Conservation (phyloP, 2,797 vertebrate genomes). For the Bradypodion ventrale region DNA sequence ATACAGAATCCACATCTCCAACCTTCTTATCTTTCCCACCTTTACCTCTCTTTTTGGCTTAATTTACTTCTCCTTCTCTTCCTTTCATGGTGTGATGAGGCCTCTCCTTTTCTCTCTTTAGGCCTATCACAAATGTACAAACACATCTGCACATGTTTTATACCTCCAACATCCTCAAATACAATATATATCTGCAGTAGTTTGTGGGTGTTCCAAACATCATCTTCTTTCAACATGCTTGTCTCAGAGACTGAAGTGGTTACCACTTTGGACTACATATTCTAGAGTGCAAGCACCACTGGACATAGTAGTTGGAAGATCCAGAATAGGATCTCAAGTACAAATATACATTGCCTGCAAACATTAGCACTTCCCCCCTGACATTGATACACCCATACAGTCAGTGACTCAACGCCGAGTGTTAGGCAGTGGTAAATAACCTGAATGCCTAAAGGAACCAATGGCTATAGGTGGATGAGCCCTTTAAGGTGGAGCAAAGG, state of each 20-base stretch:
- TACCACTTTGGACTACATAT: too few relatives aligned
- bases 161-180: too few relatives aligned
- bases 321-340: neutral
- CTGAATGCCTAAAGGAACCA: too few relatives aligned
- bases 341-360: neutral
- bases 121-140: neutral
- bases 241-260: too few relatives aligned
- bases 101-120: neutral
- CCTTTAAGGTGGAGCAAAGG: too few relatives aligned
- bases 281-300: neutral
- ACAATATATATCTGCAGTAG: too few relatives aligned
- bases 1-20: neutral
- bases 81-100: neutral
- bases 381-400: too few relatives aligned
- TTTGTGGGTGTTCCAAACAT: too few relatives aligned
- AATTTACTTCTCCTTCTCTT: neutral
- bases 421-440: too few relatives aligned
- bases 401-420: too few relatives aligned
- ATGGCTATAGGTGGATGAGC: too few relatives aligned
- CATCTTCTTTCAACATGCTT: too few relatives aligned
- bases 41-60: neutral
- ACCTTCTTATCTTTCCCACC: neutral
- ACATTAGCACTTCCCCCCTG: neutral
- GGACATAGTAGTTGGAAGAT: neutral
- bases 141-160: neutral